Base-by-base conservation (phyloP, 2,888 invertebrate species). In the Sinodicranocentrus sp. region DNA sequence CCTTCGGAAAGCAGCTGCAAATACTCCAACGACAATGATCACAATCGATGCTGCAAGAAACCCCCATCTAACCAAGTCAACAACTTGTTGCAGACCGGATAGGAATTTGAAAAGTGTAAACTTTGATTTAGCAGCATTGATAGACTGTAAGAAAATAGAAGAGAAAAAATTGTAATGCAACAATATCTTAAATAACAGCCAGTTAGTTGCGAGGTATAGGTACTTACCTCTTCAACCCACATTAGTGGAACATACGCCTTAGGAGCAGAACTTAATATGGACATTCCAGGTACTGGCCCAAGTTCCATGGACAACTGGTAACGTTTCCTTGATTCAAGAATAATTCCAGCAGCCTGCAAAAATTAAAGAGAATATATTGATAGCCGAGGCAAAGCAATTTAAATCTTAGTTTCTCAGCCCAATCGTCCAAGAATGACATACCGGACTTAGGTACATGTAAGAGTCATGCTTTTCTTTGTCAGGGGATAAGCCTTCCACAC, bases 201-300 rank as follows among this genome's bases (percentile, higher is more conserved):
- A n/a, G n/a, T n/a, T n/a, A n/a, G n/a, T n/a, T n/a, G n/a, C n/a
- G n/a, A n/a, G n/a, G n/a, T n/a, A n/a, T n/a, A n/a, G n/a, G n/a
- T n/a, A n/a, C n/a, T 59, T 84, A 88, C 88, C 84, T 88, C 87
- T 68, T 88, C 86, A 39, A 86, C 82, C 88, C 88, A 88, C 76
- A 84, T 83, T 0, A 88, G 63, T 5, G 88, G 88, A 17, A 88
- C 82, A 26, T 84, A 85, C 1, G 86, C 84, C 67, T 85, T 87
- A 15, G 83, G 65, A 6, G 84, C 68, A 26, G 83, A 85, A n/a
- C 79, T 77, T 25, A 88, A 73, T 2, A 83, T 63, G 17, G 87
- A 82, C 68, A 87, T 80, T 33, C 85, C 82, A 25, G 72, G 19
- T 13, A 86, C 82, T 17, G 88, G 87, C 8, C 61, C 76, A 15